Percentiles rank a stretch among this genome's conserved stretches.
These are phyloP conservation scores for Platyura marginata DNA, from an alignment of 1,140 invertebrate species.

Conservation along the genomic window DNA sequence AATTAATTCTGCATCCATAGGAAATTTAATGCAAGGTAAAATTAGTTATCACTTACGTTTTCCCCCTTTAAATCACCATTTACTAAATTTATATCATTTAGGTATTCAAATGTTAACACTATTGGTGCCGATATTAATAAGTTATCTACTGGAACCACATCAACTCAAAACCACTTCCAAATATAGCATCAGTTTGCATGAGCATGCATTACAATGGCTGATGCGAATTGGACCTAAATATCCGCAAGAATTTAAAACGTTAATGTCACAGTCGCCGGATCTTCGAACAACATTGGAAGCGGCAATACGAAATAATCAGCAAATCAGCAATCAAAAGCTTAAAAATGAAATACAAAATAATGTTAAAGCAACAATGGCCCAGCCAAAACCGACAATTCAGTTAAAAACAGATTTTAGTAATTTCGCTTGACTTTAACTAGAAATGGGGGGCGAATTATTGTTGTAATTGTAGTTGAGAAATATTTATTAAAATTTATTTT, in stretches of 20 bases:
- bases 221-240: constrained; percentile 82
- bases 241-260: constrained; percentile 78
- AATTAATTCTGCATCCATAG: constrained; percentile 4
- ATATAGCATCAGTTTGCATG: constrained; percentile 52
- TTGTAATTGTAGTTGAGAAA: not conserved
- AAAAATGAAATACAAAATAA: constrained; percentile 22
- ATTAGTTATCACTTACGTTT: not conserved
- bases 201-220: constrained; percentile 70
- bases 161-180: constrained; percentile 39
- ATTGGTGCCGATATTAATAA: constrained; percentile 73
- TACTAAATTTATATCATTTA: constrained; percentile 21
- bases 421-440: constrained; percentile 29
- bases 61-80: not conserved
- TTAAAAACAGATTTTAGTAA: constrained; percentile 94
- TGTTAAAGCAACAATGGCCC: constrained; percentile 23
- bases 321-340: constrained; percentile 27
- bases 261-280: constrained; percentile 67
- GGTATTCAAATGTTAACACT: constrained; percentile 76
- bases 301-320: constrained; percentile 61
- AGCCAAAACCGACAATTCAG: constrained; percentile 67
- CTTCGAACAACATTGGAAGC: constrained; percentile 66
- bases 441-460: too few relatives aligned
- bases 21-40: constrained; percentile 20
- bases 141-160: constrained; percentile 54
- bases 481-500: not conserved